Conservation (phyloP, 2,797 vertebrate species). For the Sebastes aleutianus region DNA sequence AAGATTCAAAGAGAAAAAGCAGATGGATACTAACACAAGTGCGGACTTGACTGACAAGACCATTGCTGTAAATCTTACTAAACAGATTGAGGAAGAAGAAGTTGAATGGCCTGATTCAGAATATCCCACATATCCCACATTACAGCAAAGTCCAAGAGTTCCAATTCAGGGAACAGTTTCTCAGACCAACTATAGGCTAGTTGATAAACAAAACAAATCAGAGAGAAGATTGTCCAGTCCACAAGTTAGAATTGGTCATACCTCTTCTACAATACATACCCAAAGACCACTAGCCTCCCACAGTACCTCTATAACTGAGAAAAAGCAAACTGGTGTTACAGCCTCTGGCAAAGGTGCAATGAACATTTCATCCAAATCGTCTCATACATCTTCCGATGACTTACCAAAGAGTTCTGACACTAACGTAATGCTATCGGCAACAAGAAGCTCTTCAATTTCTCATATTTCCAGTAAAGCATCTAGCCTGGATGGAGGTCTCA, state of each 20-base stretch:
- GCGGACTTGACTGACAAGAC: constrained; percentile 3
- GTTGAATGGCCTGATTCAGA: constrained; percentile 43
- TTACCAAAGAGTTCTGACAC: constrained; percentile 60
- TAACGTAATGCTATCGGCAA: constrained; percentile 26
- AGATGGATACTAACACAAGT: constrained; percentile 11
- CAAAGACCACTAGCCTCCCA: constrained; percentile 25
- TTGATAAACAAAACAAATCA: constrained; percentile 39
- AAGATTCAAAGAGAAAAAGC: constrained; percentile 62
- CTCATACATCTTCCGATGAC: neutral
- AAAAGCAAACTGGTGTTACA: constrained; percentile 13
- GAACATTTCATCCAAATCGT: constrained; percentile 59
- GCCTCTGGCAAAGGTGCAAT: constrained; percentile 71
- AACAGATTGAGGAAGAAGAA: constrained; percentile 63
- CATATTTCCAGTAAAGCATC: constrained; percentile 6
- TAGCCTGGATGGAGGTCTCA: constrained; percentile 10
- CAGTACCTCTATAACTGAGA: neutral
- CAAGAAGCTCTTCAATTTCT: constrained; percentile 24
- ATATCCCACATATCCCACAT: constrained; percentile 2
- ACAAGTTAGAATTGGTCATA: constrained; percentile 15
- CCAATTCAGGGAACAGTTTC: constrained; percentile 14
- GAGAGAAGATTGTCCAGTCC: constrained; percentile 24
- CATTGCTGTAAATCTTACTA: constrained; percentile 74
- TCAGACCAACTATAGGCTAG: constrained; percentile 17
- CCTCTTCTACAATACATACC: constrained; percentile 18
- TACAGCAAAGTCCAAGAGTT: constrained; percentile 15